phyloP scores from a whole-genome alignment of 2,888 invertebrate species.

The Drosophila paranaensis region DNA sequence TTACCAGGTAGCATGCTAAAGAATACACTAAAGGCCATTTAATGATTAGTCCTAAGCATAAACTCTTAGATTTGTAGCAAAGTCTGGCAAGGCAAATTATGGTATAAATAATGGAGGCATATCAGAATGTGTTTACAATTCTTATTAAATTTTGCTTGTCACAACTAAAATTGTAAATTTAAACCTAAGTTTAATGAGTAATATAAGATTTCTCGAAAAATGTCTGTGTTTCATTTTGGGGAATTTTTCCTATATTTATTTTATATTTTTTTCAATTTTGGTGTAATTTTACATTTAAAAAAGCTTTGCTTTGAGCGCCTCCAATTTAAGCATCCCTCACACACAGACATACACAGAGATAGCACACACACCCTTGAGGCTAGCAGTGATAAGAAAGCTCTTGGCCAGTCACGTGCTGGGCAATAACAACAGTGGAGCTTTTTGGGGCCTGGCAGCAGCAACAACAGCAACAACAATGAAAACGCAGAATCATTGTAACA shows the following conservation, averaged over 20 bases:
- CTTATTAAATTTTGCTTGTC: not conserved
- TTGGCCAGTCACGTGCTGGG: constrained; percentile 73
- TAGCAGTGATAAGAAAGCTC: constrained; percentile 69
- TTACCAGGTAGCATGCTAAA: constrained; percentile 31
- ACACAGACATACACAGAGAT: not conserved
- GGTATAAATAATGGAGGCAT: not conserved
- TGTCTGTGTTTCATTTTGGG: not conserved
- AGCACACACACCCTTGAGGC: constrained; percentile 4
- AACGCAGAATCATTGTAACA: constrained; percentile 78
- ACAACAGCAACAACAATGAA: constrained; percentile 50
- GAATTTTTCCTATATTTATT: not conserved
- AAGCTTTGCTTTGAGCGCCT: constrained; percentile 30
- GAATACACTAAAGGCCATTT: constrained; percentile 57
- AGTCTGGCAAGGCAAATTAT: not conserved
- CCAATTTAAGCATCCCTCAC: constrained; percentile 23
- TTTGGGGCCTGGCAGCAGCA: constrained; percentile 33
- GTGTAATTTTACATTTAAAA: not conserved
- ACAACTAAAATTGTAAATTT: not conserved
- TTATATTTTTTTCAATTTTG: not conserved
- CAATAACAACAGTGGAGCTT: constrained; percentile 68
- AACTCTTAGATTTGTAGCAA: not conserved
- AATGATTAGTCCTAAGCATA: constrained; percentile 35
- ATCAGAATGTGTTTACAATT: constrained; percentile 5
- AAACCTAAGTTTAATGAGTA: not conserved
- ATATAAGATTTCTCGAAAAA: not conserved